phyloP scores from a whole-genome alignment of 2,113 vertebrate genomes.

The Pongo pygmaeus region DNA sequence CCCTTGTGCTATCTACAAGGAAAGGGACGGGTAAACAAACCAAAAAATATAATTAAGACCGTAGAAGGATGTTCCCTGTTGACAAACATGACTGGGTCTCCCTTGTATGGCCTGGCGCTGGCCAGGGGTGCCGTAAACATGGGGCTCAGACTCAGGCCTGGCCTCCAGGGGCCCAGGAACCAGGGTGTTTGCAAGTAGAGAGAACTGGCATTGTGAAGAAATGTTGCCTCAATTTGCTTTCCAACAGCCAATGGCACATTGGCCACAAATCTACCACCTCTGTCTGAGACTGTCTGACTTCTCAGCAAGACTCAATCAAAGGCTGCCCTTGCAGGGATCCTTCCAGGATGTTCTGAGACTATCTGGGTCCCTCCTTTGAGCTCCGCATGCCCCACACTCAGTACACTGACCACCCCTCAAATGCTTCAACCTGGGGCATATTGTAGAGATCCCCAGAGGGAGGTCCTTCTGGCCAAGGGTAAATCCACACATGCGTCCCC shows the following conservation, averaged over 20 bases:
- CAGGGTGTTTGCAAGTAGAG: neutral
- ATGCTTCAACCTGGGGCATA: fast-evolving
- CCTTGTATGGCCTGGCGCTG: neutral
- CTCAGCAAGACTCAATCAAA: neutral
- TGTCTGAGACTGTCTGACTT: neutral
- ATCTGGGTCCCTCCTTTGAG: neutral
- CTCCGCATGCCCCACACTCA: neutral
- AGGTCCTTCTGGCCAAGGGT: neutral
- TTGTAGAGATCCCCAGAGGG: neutral
- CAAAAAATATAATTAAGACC: neutral
- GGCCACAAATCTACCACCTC: neutral
- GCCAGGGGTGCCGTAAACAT: neutral
- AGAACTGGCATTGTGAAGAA: neutral
- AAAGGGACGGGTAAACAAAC: neutral
- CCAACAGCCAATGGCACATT: fast-evolving
- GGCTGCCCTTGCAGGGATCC: neutral
- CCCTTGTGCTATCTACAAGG: neutral
- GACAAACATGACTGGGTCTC: neutral
- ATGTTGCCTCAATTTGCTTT: neutral
- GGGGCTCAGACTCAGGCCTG: too few relatives aligned
- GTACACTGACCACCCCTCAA: fast-evolving
- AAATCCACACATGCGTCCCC: fast-evolving
- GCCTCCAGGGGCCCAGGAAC: neutral
- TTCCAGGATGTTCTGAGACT: neutral
- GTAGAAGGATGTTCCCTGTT: neutral